Evolutionary conservation across 1,140 invertebrate genomes (phyloP).

Genomic region (Xylocopa sonorina): DNA sequence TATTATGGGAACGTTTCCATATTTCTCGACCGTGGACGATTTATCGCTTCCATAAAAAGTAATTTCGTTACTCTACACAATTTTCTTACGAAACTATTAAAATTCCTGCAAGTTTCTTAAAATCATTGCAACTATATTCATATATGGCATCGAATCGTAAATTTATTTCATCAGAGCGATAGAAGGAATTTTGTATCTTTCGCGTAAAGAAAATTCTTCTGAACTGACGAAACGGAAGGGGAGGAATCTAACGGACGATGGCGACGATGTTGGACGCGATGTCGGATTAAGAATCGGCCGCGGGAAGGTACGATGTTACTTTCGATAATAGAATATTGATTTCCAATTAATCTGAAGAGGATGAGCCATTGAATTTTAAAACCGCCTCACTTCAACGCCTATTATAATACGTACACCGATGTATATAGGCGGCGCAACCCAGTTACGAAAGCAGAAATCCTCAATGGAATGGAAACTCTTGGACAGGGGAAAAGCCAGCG

Average conservation of each 20-base stretch:
- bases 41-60: too few species aligned
- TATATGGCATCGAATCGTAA: too few species aligned
- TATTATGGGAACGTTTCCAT: background rate
- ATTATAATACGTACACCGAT: conserved; percentile 43
- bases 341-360: conserved; percentile 51
- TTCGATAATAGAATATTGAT: conserved; percentile 55
- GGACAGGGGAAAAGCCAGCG: too few species aligned
- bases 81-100: too few species aligned
- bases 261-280: background rate
- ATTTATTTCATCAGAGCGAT: too few species aligned
- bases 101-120: too few species aligned
- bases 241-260: background rate
- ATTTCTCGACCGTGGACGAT: background rate
- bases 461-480: conserved; percentile 9
- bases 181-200: too few species aligned
- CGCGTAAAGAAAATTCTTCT: too few species aligned
- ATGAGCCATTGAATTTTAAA: conserved; percentile 48
- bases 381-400: conserved; percentile 23
- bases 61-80: too few species aligned
- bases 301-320: conserved; percentile 21
- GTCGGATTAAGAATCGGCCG: conserved; percentile 23
- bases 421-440: conserved; percentile 35
- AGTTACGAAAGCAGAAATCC: conserved; percentile 21
- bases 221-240: background rate
- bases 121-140: too few species aligned